Evolutionary conservation across 2,113 vertebrate species (phyloP), one percentile per base, ranked within the genome.

Genomic region (Phrynosoma blainvillii): DNA sequence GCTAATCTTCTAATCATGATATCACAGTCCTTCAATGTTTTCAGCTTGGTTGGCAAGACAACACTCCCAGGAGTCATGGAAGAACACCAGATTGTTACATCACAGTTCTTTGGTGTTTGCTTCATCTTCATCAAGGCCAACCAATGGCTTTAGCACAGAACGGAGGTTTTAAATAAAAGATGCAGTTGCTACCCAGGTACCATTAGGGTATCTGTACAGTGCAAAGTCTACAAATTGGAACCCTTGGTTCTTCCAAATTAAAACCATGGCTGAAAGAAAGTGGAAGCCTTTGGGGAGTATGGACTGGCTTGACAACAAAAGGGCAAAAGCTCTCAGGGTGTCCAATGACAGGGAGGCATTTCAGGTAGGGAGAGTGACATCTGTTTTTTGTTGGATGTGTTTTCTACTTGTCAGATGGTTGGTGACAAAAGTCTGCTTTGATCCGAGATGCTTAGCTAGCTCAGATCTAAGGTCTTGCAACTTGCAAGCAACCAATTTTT

Each of bases 291-390:
- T 30, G 54, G 47, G 79, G 10, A 86, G 74, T 40, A 70, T 78
- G 84, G 85, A 86, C 42, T 91, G 93, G 90, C 76, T 92, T 4
- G 87, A 82, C 25, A 79, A 84, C 74, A 90, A 91, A 92, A 92
- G 20, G 20, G 87, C 87, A 12, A 89, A 93, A 62, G 84, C 59
- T 68, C 21, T 75, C 2, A 88, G 27, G 59, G 54, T 86, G 56
- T 91, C 90, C 84, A 92, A 76, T n/a, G 87, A 13, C 27, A 92
- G 82, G 71, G 84, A 94, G 27, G 76, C 88, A 65, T 89, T 95
- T 56, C 85, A 89, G 86, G 84, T 79, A 88, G 0, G 10, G 66
- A 66, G 20, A 27, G 52, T 6, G 65, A 73, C 82, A 74, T 8
- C 40, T 16, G 6, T 1, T 5, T 5, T 30, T 2, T 84, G 82